Evolutionary conservation across 1,140 invertebrate genomes (phyloP), one percentile per base, ranked within the genome.

Genomic region (Drosophila athabasca): DNA sequence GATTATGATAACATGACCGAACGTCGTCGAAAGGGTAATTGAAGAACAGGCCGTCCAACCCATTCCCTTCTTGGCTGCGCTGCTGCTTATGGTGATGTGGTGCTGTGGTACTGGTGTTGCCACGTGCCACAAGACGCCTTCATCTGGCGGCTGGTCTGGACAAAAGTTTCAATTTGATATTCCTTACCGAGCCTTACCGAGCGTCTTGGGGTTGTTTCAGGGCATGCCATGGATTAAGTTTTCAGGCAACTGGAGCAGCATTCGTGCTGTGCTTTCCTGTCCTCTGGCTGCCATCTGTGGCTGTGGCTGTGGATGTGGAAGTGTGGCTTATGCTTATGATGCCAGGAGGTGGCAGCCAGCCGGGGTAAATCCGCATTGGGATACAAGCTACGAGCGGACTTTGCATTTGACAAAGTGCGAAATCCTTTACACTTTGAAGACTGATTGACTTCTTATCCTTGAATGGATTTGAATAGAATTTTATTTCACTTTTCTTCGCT

Each of bases 361-460:
- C 26, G 54, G 58, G 73, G 11, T 35, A 50, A 46, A 54, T 49
- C 50, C 68, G 51, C 66, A 69, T 13, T 48, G 48, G 54, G 55
- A 52, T 80, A 62, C 35, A 62, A 50, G 19, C 54, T 80, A 62
- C 35, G 68, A 54, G 19, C 54, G 53, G 62, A 67, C 76, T 88
- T 83, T 80, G 66, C 65, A 80, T 80, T 71, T 84, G 73, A 89
- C 79, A 90, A 84, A 88, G 84, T 89, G 84, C 82, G 75, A 87
- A 88, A 88, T 88, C 84, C 84, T 88, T 89, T 68, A 75, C 84
- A 89, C 84, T 89, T 88, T 88, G 79, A 89, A 88, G 84, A 78
- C 84, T 88, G 84, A 88, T 88, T 88, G 84, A 88, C 84, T 88
- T 88, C 84, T 88, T 88, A 88, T 88, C 76, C 76, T 88, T 84